Percentiles rank a stretch among this genome's conserved stretches.
Conservation (phyloP, 1,140 invertebrate species). For the Scaptomyza montana region DNA sequence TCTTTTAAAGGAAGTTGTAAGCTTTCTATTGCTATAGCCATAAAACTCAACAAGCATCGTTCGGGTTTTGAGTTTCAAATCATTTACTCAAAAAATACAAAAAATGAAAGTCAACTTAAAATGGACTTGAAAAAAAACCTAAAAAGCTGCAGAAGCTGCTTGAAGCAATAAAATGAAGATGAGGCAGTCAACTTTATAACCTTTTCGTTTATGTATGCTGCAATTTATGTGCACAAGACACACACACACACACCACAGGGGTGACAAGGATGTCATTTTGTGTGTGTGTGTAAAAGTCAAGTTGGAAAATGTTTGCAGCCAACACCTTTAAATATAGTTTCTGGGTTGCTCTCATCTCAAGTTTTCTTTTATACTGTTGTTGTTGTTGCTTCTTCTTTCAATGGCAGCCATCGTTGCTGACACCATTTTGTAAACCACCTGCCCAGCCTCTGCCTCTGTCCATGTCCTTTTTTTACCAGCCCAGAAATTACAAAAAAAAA, state of each 20-base stretch:
- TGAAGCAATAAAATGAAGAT: not conserved
- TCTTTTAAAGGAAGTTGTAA: not conserved
- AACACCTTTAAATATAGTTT: slow-evolving; percentile 60
- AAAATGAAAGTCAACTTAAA: not conserved
- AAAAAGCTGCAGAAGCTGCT: not conserved
- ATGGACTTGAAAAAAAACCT: slow-evolving; percentile 3
- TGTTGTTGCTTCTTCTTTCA: slow-evolving; percentile 32
- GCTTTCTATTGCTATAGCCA: too few relatives aligned
- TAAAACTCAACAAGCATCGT: not conserved
- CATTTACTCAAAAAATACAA: slow-evolving; percentile 1
- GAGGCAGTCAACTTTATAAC: slow-evolving; percentile 47
- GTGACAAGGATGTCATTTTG: slow-evolving; percentile 3
- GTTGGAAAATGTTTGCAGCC: slow-evolving; percentile 70
- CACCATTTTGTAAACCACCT: slow-evolving; percentile 61
- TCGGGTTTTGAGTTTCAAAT: slow-evolving; percentile 29
- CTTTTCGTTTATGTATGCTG: slow-evolving; percentile 69
- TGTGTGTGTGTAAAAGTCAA: slow-evolving; percentile 43
- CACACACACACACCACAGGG: slow-evolving; percentile 17
- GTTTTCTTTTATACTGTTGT: not conserved
- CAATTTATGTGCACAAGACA: slow-evolving; percentile 65
- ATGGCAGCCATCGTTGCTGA: slow-evolving; percentile 69
- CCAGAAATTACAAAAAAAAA: slow-evolving; percentile 59
- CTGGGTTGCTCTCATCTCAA: slow-evolving; percentile 3
- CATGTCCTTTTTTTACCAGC: slow-evolving; percentile 27
- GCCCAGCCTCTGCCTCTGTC: not conserved